Conservation (phyloP, 1,140 invertebrate genomes). For the Apis laboriosa region DNA sequence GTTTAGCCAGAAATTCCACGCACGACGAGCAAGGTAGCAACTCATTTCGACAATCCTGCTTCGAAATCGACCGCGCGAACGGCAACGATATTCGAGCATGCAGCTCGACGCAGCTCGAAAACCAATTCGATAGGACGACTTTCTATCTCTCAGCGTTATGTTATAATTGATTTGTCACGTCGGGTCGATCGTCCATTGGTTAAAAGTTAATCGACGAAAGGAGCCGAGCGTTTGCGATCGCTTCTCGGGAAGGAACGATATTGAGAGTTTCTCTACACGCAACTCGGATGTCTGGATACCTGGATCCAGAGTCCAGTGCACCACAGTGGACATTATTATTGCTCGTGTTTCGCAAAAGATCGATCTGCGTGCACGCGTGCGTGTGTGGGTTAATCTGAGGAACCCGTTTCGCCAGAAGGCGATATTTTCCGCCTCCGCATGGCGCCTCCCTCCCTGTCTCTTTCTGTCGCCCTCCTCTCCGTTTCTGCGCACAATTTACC, state of each 20-base stretch:
- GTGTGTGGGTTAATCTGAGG: slow-evolving; percentile 73
- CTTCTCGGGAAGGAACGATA: slow-evolving; percentile 14
- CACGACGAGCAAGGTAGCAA: not conserved
- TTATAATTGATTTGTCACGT: slow-evolving; percentile 62
- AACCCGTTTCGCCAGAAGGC: slow-evolving; percentile 70
- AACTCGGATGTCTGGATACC: slow-evolving; percentile 18
- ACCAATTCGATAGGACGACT: slow-evolving; percentile 43
- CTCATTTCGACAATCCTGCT: not conserved
- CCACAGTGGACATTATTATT: slow-evolving; percentile 56
- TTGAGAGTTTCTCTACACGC: not conserved
- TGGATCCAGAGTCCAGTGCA: slow-evolving; percentile 34
- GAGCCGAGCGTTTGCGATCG: not conserved
- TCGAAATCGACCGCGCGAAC: not conserved
- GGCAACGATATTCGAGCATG: slow-evolving; percentile 19
- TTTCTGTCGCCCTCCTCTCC: slow-evolving; percentile 20
- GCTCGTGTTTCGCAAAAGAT: slow-evolving; percentile 70
- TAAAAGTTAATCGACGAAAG: slow-evolving; percentile 57
- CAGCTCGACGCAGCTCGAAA: slow-evolving; percentile 11
- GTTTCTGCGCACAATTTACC: not conserved
- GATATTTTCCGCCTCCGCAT: slow-evolving; percentile 73
- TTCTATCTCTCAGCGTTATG: slow-evolving; percentile 33
- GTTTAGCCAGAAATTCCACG: slow-evolving; percentile 2
- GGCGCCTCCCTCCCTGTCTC: slow-evolving; percentile 67
- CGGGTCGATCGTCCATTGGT: slow-evolving; percentile 42
- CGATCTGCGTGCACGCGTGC: slow-evolving; percentile 62